A percentile compares a stretch with the other conserved stretches of the same genome.
Conservation (phyloP, 2,888 invertebrate genomes). For the Aelia acuminata region DNA sequence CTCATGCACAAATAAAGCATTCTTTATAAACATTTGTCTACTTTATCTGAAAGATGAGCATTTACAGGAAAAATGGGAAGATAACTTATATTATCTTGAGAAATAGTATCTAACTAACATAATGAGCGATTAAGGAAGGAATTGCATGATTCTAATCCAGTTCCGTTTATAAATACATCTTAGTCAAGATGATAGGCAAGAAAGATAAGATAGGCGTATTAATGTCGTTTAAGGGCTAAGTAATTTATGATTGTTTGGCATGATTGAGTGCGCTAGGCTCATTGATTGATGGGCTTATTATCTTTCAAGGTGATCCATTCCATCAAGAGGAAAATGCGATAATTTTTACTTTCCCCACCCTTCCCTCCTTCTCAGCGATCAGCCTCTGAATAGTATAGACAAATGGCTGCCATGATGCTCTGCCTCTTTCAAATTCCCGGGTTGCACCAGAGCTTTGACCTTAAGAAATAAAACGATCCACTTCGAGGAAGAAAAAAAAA, state of each 20-base stretch:
- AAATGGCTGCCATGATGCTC: background rate
- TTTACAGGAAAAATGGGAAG: no score
- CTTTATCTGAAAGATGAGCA: no score
- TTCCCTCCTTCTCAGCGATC: background rate
- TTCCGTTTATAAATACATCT: background rate
- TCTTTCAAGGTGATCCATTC: conserved; percentile 5
- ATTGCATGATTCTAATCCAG: background rate
- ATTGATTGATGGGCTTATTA: background rate
- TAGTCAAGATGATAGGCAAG: no score
- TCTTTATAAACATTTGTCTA: no score
- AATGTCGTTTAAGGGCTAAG: background rate
- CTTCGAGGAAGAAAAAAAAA: background rate
- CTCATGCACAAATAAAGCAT: no score
- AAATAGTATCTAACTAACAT: background rate
- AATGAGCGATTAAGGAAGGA: background rate
- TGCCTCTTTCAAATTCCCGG: background rate
- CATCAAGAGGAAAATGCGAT: conserved; percentile 9
- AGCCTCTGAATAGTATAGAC: background rate
- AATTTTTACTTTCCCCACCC: conserved; percentile 6
- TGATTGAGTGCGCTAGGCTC: background rate
- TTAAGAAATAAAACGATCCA: background rate
- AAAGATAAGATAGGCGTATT: conserved; percentile 20
- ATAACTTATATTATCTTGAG: no score
- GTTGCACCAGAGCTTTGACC: background rate
- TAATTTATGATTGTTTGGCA: background rate